A percentile compares a stretch with the other conserved stretches of the same genome.
These are phyloP conservation scores for Helicoverpa zea DNA, from an alignment of 1,140 invertebrate genomes.

Conservation along the genomic window DNA sequence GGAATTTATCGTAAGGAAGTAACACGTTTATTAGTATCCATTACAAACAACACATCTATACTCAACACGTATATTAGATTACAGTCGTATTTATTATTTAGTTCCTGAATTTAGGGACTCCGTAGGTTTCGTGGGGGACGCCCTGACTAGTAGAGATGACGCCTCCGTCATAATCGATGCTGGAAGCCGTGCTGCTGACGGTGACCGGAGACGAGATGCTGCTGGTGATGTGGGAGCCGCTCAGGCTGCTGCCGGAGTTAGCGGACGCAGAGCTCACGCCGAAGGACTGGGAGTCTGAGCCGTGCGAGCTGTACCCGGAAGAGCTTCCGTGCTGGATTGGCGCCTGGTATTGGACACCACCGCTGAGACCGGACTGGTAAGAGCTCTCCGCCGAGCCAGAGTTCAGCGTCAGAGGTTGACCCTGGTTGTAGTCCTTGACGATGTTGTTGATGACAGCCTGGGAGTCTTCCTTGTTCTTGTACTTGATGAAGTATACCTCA, in stretches of 20 bases:
- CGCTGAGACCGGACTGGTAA: slow-evolving; percentile 29
- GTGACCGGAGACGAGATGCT: slow-evolving; percentile 44
- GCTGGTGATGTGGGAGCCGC: slow-evolving; percentile 38
- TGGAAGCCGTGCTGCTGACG: slow-evolving; percentile 49
- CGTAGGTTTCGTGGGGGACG: slow-evolving; percentile 79
- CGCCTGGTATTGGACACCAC: slow-evolving; percentile 17
- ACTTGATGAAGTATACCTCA: slow-evolving; percentile 82
- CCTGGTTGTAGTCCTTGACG: slow-evolving; percentile 76
- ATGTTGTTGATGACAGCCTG: slow-evolving; percentile 78
- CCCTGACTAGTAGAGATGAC: slow-evolving; percentile 78
- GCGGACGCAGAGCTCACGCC: slow-evolving; percentile 7
- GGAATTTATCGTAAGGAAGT: not conserved
- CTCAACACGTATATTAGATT: slow-evolving; percentile 31
- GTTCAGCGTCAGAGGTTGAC: slow-evolving; percentile 61
- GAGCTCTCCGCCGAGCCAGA: not conserved
- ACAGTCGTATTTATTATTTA: slow-evolving; percentile 51
- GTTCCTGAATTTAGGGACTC: slow-evolving; percentile 74
- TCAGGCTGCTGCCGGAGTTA: slow-evolving; percentile 14
- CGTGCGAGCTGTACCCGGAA: not conserved
- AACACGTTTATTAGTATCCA: slow-evolving; percentile 38
- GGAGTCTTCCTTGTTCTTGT: slow-evolving; percentile 78
- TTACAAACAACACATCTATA: slow-evolving; percentile 26
- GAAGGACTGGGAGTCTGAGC: slow-evolving; percentile 17
- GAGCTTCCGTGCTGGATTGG: slow-evolving; percentile 2
- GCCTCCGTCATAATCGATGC: slow-evolving; percentile 51